Evolutionary conservation across 2,113 vertebrate genomes (phyloP).

Genomic region (Pelusios castaneus): DNA sequence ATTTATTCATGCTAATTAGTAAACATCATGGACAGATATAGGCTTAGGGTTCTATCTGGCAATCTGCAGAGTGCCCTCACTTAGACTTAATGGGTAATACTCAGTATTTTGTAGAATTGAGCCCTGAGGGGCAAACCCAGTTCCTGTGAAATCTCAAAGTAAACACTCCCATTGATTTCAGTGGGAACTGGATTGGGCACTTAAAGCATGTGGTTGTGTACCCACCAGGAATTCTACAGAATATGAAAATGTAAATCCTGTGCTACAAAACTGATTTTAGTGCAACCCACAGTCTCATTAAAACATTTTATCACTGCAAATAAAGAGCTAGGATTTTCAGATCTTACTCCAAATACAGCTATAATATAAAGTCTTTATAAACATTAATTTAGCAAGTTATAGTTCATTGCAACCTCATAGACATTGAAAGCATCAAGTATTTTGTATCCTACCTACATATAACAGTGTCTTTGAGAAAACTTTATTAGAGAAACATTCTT

Average conservation of each 20-base stretch:
- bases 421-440: background rate
- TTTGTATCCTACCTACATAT: no score
- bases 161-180: background rate
- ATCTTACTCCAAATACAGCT: background rate
- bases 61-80: background rate
- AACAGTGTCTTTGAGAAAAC: background rate
- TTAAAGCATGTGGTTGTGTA: background rate
- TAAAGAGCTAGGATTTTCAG: background rate
- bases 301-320: background rate
- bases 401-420: background rate
- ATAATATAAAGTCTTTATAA: background rate
- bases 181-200: background rate
- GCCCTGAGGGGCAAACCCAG: background rate
- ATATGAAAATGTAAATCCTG: background rate
- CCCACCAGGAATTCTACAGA: background rate
- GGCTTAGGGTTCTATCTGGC: background rate
- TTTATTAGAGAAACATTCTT: slow-evolving; percentile 28
- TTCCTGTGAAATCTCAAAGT: no score
- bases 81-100: background rate
- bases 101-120: background rate
- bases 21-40: accelerated
- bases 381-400: background rate
- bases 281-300: background rate
- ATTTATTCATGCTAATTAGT: background rate
- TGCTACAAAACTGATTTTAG: background rate